These are phyloP conservation scores for Otolemur garnettii DNA, from an alignment of 2,113 vertebrate species.

Conservation along the genomic window DNA sequence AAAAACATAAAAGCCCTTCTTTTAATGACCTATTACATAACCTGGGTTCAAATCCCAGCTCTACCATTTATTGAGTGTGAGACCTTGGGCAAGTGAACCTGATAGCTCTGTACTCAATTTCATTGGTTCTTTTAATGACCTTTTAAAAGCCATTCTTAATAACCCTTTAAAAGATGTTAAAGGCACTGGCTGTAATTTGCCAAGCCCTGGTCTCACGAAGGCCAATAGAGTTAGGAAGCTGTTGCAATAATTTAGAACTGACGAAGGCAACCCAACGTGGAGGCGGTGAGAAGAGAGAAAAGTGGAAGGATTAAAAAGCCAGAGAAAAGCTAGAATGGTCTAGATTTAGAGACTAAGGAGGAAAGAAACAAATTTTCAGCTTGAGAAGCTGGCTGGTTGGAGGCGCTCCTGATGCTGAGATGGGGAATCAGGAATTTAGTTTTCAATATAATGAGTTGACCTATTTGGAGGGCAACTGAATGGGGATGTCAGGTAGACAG, in stretches of 20 bases:
- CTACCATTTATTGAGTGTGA: neutral
- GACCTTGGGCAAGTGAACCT: neutral
- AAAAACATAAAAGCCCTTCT: neutral
- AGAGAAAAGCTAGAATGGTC: neutral
- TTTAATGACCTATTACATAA: conserved; percentile 25
- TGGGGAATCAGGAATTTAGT: neutral
- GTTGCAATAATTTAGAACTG: neutral
- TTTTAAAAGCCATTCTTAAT: conserved; percentile 40
- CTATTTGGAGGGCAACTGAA: neutral
- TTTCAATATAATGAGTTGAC: neutral
- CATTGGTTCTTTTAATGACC: neutral
- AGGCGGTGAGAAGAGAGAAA: neutral
- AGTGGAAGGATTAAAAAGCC: neutral
- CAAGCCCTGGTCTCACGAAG: neutral
- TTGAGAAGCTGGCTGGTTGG: neutral
- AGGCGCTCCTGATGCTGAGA: neutral
- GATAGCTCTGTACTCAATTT: conserved; percentile 41
- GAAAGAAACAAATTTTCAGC: neutral
- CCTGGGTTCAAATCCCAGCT: neutral
- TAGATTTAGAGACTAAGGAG: neutral
- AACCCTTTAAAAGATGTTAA: conserved; percentile 38
- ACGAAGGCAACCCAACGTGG: neutral
- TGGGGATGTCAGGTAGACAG: neutral
- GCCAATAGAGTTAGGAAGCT: neutral
- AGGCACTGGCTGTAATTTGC: neutral